Evolutionary conservation across 2,113 vertebrate species (phyloP).

Genomic region (Theristicus caerulescens): DNA sequence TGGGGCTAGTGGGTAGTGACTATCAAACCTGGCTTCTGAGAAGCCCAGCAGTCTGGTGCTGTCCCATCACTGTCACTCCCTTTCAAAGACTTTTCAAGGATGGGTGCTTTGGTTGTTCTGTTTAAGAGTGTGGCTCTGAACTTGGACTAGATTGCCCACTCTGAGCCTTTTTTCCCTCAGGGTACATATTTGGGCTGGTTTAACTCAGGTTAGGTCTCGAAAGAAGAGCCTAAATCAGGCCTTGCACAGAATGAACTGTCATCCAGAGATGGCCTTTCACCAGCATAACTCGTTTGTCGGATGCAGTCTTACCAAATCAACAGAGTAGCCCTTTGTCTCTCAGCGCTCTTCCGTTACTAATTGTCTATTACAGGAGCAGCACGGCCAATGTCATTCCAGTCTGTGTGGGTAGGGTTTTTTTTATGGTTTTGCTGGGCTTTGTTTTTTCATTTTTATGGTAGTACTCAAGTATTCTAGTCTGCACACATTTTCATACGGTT

Average conservation of each 20-base stretch:
- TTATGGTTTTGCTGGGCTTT: background rate
- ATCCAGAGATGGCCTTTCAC: background rate
- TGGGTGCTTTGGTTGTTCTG: background rate
- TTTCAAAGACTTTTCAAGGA: background rate
- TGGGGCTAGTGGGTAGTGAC: background rate
- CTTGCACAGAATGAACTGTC: background rate
- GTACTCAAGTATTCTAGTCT: background rate
- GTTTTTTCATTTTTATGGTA: background rate
- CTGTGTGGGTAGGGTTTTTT: accelerated
- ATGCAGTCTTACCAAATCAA: accelerated
- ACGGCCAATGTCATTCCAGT: background rate
- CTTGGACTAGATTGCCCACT: background rate
- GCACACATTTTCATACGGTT: background rate
- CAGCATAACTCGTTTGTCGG: background rate
- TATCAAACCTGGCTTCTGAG: background rate
- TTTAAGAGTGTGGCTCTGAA: background rate
- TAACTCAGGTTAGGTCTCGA: background rate
- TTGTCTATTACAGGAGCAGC: background rate
- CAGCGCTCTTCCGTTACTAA: background rate
- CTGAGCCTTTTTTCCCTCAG: background rate
- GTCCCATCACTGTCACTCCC: background rate
- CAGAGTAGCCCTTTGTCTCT: background rate
- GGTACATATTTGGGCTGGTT: background rate
- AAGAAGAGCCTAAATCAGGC: background rate
- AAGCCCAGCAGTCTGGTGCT: background rate